phyloP scores from a whole-genome alignment of 2,888 invertebrate genomes.

The Ormyrus thymus region DNA sequence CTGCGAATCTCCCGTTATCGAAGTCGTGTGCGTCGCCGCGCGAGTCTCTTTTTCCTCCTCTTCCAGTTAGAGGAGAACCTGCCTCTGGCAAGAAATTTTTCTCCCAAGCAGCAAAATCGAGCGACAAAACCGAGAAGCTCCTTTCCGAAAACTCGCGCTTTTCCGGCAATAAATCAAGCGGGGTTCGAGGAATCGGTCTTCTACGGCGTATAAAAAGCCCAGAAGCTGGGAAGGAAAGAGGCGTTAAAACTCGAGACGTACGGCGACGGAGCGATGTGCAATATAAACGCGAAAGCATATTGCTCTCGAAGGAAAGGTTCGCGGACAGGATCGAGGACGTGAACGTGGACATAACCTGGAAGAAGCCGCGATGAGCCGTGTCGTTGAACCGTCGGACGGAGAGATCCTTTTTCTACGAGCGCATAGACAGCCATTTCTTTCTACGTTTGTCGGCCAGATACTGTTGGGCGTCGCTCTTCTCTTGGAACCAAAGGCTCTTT shows the following conservation, averaged over 20 bases:
- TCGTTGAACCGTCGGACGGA: conserved; percentile 28
- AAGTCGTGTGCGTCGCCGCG: too few relatives aligned
- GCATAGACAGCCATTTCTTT: neutral
- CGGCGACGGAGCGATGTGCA: neutral
- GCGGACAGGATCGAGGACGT: conserved; percentile 33
- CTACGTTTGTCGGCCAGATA: neutral
- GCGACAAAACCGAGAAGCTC: too few relatives aligned
- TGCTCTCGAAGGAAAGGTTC: neutral
- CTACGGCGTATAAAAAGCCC: neutral
- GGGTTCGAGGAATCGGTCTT: neutral
- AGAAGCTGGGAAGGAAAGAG: neutral
- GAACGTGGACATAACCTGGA: conserved; percentile 41
- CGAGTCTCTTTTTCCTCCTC: too few relatives aligned
- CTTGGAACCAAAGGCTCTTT: too few relatives aligned
- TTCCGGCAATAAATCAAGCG: neutral
- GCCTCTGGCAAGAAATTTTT: too few relatives aligned
- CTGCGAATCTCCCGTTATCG: too few relatives aligned
- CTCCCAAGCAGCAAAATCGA: too few relatives aligned
- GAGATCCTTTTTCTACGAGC: neutral
- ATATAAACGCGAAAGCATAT: conserved; percentile 1
- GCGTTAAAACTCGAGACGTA: neutral
- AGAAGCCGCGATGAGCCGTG: neutral
- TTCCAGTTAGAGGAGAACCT: too few relatives aligned
- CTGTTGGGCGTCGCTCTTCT: conserved; percentile 8
- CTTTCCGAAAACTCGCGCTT: neutral